Percentiles rank a stretch among this genome's conserved stretches.
phyloP scores from a whole-genome alignment of 2,797 vertebrate species.

The Hippocampus kuda region DNA sequence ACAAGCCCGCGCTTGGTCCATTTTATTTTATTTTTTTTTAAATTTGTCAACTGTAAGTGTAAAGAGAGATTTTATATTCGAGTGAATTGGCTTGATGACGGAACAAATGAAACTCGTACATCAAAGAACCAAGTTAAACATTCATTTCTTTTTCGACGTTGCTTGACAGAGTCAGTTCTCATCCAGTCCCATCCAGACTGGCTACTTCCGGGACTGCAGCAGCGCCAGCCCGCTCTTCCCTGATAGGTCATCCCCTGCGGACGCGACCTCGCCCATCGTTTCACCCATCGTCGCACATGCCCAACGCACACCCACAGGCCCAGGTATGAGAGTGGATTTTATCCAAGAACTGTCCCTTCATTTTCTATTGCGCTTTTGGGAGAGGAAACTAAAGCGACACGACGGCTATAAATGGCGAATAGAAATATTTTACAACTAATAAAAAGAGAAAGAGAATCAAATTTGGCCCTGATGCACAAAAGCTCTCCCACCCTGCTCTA shows the following conservation, averaged over 20 bases:
- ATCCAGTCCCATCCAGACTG: conserved; percentile 87
- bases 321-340: conserved; percentile 58
- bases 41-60: background rate
- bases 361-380: background rate
- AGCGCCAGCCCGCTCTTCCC: conserved; percentile 73
- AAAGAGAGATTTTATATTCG: background rate
- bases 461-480: background rate
- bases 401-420: too few species aligned
- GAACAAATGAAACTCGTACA: too few species aligned
- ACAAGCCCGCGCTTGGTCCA: background rate
- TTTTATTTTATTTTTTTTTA: background rate
- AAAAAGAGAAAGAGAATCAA: background rate
- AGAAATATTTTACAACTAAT: background rate
- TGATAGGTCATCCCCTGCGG: conserved; percentile 65
- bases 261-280: conserved; percentile 72
- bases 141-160: background rate
- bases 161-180: conserved; percentile 83
- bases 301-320: conserved; percentile 65
- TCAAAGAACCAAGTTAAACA: too few species aligned
- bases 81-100: too few species aligned
- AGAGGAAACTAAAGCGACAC: too few species aligned
- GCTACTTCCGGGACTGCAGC: conserved; percentile 74
- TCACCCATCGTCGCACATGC: conserved; percentile 77
- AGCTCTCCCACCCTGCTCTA: background rate
- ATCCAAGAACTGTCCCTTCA: background rate